A percentile compares a stretch with the other conserved stretches of the same genome.
These are phyloP conservation scores for Crotalus viridis DNA, from an alignment of 2,113 vertebrate species.

Conservation along the genomic window DNA sequence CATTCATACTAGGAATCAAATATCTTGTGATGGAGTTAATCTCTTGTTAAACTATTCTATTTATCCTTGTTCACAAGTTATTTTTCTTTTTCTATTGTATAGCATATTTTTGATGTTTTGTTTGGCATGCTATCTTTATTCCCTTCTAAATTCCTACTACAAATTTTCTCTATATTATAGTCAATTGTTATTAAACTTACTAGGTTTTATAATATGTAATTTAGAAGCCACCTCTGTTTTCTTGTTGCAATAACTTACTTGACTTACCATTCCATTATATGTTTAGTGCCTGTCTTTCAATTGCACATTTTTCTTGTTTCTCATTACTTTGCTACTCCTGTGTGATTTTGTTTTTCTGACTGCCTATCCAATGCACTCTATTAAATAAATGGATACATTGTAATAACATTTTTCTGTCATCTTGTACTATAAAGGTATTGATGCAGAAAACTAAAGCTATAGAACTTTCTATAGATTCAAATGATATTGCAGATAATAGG, in stretches of 20 bases:
- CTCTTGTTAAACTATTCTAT: not conserved
- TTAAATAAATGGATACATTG: conserved; percentile 3
- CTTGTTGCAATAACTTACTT: not conserved
- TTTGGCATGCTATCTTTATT: not conserved
- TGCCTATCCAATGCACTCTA: not conserved
- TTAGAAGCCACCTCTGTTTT: conserved; percentile 6
- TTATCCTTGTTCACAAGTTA: not conserved
- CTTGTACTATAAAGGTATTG: not conserved
- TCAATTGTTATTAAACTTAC: conserved; percentile 8
- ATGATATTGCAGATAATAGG: not conserved
- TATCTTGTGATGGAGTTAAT: not conserved
- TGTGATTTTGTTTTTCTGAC: not conserved
- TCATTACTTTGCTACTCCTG: not conserved
- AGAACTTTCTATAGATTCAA: conserved; percentile 1
- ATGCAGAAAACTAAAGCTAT: not conserved
- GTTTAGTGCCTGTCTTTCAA: not conserved
- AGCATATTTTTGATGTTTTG: not conserved
- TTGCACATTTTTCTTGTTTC: not conserved
- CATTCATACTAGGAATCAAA: not conserved
- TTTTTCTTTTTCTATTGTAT: not conserved
- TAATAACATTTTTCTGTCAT: not conserved
- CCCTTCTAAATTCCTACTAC: not conserved
- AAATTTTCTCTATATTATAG: conserved; percentile 1
- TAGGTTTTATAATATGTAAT: not conserved
- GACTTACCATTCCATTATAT: not conserved